Base-by-base conservation (phyloP, 2,888 invertebrate species). In the Andricus curvator region DNA sequence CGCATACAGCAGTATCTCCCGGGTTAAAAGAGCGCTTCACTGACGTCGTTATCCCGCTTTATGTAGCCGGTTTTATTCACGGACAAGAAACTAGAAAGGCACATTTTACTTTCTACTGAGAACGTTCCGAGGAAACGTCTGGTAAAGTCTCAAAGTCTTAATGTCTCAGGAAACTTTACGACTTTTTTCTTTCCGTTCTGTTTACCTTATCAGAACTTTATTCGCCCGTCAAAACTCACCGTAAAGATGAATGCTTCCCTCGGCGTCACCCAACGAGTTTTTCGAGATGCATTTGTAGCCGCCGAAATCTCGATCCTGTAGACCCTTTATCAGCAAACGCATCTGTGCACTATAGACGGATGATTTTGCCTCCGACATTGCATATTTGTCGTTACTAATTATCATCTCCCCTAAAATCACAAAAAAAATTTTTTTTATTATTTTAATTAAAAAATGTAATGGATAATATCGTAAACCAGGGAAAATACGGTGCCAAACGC, bases 241-340 rank as follows among this genome's bases (percentile, higher is more conserved):
- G 92, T 98, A 97, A 85, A 98, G 94, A 88, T 97, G 95, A 89
- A 98, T 98, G 91, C 96, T 97, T 82, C 97, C 97, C 92, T 97
- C 97, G 20, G 98, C 97, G 88, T 97, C 97, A 1, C 98, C 98
- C 89, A 98, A 97, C 83, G 97, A 97, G 93, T 98, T 98, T 93
- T 98, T 97, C 78, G 97, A 97, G 89, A 97, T 97, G 93, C 98
- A 98, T 92, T 97, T 97, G 94, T 98, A 98, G 77, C 97, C 97
- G 22, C 97, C 97, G 87, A 97, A 95, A 92, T 97, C 97, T 81
- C 95, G 95, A 84, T 95, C 95, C 90, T 96, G 96, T 82, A 98
- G 95, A 87, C 96, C 95, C 80, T 95, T 94, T 70, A 98, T 96
- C 78, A 96, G 94, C 83, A 98, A 94, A 78, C 95, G 94, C 97